A percentile compares a stretch with the other conserved stretches of the same genome.
Evolutionary conservation across 2,797 vertebrate genomes (phyloP).

Genomic region (Crypturellus tataupa): DNA sequence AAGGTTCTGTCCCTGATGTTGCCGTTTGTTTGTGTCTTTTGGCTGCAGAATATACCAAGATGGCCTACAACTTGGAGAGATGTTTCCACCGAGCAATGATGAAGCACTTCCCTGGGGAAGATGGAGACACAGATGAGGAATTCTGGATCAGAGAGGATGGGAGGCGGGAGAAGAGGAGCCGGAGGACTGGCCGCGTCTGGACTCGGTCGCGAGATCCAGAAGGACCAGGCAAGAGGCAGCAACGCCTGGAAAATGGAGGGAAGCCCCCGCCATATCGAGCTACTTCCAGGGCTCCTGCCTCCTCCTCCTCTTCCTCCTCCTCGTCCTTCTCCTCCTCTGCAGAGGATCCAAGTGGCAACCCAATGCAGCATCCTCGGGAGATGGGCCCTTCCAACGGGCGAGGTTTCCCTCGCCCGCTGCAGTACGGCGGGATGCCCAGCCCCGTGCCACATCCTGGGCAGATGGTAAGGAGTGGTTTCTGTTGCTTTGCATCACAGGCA

Average conservation of each 20-base stretch:
- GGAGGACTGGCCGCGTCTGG: constrained; percentile 83
- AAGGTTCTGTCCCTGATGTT: not conserved
- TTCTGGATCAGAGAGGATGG: constrained; percentile 92
- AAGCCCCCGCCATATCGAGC: constrained; percentile 78
- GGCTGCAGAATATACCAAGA: constrained; percentile 92
- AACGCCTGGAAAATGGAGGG: constrained; percentile 80
- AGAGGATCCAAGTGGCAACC: constrained; percentile 59
- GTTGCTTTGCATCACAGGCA: not conserved
- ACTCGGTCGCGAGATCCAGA: constrained; percentile 82
- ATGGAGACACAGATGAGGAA: constrained; percentile 96
- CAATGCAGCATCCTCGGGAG: constrained; percentile 73
- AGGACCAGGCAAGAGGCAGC: constrained; percentile 83
- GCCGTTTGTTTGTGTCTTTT: not conserved
- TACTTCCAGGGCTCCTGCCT: constrained; percentile 77
- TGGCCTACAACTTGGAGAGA: constrained; percentile 95
- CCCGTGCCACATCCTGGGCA: constrained; percentile 74
- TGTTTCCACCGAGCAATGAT: constrained; percentile 94
- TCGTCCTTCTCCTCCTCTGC: constrained; percentile 65
- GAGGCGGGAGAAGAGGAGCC: constrained; percentile 90
- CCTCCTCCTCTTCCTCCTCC: constrained; percentile 71
- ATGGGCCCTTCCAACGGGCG: constrained; percentile 78
- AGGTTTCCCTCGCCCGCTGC: constrained; percentile 77
- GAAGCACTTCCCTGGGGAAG: constrained; percentile 97
- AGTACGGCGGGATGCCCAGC: constrained; percentile 76
- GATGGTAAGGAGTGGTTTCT: constrained; percentile 75